A percentile compares a stretch with the other conserved stretches of the same genome.
These are phyloP conservation scores for Rhinichthys klamathensis DNA, from an alignment of 2,113 vertebrate species.

Conservation along the genomic window DNA sequence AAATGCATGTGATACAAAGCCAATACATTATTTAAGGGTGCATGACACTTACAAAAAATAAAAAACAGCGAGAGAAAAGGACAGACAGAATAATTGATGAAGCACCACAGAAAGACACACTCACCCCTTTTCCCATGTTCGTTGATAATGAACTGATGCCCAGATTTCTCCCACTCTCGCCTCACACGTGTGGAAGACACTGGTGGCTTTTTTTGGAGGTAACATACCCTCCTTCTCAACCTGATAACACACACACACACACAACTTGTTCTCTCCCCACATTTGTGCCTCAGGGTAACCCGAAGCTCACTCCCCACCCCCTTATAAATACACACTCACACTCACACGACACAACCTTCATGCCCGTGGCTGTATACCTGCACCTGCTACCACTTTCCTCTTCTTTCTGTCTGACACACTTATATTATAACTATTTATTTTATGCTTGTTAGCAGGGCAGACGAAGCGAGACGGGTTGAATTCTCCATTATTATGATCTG, in stretches of 20 bases:
- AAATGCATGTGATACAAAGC: conserved; percentile 9
- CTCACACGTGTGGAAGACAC: conserved; percentile 62
- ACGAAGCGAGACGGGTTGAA: neutral
- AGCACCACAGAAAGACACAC: conserved; percentile 59
- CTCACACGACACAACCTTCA: conserved; percentile 15
- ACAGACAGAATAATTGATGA: conserved; percentile 59
- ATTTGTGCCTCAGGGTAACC: conserved; percentile 63
- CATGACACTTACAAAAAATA: neutral
- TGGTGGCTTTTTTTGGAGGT: conserved; percentile 72
- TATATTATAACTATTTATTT: conserved; percentile 15
- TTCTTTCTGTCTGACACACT: neutral
- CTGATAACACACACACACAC: conserved; percentile 19
- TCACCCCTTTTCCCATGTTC: conserved; percentile 78
- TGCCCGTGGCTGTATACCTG: conserved; percentile 42
- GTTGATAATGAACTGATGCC: conserved; percentile 25
- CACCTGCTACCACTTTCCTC: conserved; percentile 57
- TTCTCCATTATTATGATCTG: neutral
- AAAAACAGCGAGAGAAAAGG: neutral
- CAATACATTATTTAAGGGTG: conserved; percentile 34
- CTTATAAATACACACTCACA: conserved; percentile 27
- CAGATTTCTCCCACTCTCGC: conserved; percentile 26
- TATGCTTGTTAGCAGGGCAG: conserved; percentile 8
- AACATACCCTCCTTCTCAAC: conserved; percentile 53
- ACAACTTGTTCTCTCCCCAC: conserved; percentile 29
- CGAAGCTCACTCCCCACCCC: conserved; percentile 51